phyloP scores from a whole-genome alignment of 2,113 vertebrate species.

The Carassius carassius region DNA sequence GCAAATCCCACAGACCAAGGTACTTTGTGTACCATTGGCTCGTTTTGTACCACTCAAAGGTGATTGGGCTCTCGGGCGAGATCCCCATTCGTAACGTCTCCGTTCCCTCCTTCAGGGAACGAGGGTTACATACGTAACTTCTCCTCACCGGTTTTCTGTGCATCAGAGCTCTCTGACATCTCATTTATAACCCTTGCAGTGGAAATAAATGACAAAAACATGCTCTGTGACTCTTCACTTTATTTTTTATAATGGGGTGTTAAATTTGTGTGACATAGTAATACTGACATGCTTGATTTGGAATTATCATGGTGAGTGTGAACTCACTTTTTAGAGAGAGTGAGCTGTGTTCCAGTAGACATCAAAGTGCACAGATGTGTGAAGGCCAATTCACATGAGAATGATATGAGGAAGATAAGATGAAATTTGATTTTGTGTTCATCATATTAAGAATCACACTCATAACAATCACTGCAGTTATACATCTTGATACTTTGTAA shows the following conservation, averaged over 20 bases:
- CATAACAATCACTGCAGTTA: not conserved
- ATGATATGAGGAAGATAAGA: not conserved
- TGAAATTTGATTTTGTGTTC: not conserved
- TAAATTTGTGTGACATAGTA: too few relatives aligned
- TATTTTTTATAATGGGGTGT: not conserved
- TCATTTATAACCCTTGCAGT: constrained; percentile 66
- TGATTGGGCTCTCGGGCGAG: too few relatives aligned
- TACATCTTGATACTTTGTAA: not conserved
- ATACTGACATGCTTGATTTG: not conserved
- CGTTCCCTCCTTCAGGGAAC: too few relatives aligned
- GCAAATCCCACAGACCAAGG: too few relatives aligned
- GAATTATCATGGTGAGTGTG: not conserved
- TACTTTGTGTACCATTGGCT: too few relatives aligned
- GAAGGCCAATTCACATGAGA: not conserved
- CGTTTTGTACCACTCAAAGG: too few relatives aligned
- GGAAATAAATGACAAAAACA: too few relatives aligned
- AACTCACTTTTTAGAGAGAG: not conserved
- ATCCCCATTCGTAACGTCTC: too few relatives aligned
- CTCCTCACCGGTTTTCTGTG: constrained; percentile 15
- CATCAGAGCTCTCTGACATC: constrained; percentile 58
- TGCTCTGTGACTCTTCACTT: not conserved
- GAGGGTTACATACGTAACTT: too few relatives aligned
- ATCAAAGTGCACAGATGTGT: not conserved
- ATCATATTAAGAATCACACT: not conserved
- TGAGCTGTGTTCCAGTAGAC: not conserved